Percentiles rank a stretch among this genome's conserved stretches.
These are phyloP conservation scores for Trileptium ribeirensis DNA, from an alignment of 2,888 invertebrate species.

Conservation along the genomic window DNA sequence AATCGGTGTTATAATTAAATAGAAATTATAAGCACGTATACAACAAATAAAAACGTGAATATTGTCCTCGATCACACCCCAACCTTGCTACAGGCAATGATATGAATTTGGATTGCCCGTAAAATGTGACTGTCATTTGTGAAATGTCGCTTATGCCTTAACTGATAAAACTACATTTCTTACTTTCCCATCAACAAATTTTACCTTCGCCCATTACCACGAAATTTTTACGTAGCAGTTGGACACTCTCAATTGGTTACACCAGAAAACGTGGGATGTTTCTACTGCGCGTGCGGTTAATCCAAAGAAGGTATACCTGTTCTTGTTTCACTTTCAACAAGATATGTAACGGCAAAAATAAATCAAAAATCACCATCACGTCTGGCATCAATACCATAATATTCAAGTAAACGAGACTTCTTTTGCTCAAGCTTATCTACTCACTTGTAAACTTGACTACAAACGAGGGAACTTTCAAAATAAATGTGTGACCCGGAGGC, in stretches of 20 bases:
- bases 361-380: not conserved
- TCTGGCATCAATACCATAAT: too few relatives aligned
- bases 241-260: not conserved
- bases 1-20: not conserved
- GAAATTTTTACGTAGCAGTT: not conserved
- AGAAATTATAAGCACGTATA: not conserved
- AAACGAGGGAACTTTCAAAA: too few relatives aligned
- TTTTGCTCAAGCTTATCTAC: too few relatives aligned
- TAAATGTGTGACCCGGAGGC: too few relatives aligned
- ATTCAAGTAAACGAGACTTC: too few relatives aligned
- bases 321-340: not conserved
- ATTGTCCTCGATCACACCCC: not conserved
- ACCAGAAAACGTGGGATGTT: not conserved
- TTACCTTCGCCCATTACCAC: not conserved
- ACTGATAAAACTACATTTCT: not conserved
- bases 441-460: too few relatives aligned
- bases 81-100: not conserved
- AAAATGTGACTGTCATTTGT: not conserved
- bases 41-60: not conserved
- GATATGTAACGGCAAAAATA: not conserved
- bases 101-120: not conserved
- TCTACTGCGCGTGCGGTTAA: not conserved
- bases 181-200: not conserved
- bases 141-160: not conserved
- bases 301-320: not conserved